Evolutionary conservation across 30 jellyfish, hydroid and myxozoan species (phyloP).

Genomic region (Rhopilema esculentum): DNA sequence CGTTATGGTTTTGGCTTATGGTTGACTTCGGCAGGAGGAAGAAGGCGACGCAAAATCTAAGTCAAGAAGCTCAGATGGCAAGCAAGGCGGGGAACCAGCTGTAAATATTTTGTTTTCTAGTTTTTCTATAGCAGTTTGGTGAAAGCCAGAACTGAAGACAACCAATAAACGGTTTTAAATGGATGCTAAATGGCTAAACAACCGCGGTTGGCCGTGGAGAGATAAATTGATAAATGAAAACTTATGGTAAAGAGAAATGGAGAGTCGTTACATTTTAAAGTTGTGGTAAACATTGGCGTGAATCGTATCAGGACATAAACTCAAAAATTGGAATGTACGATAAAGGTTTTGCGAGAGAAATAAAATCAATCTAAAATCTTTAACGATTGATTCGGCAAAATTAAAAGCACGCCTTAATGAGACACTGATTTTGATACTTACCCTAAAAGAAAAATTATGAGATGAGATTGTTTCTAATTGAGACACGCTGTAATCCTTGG

Average conservation of each 20-base stretch:
- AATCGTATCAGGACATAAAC: too few relatives aligned
- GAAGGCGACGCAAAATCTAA: slow-evolving; percentile 74
- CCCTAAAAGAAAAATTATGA: too few relatives aligned
- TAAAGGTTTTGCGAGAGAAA: too few relatives aligned
- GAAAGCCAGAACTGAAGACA: not conserved
- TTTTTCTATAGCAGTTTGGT: slow-evolving; percentile 2
- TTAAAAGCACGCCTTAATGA: too few relatives aligned
- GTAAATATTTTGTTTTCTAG: slow-evolving; percentile 56
- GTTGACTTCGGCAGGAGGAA: slow-evolving; percentile 36
- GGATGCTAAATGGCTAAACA: not conserved
- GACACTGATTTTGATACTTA: too few relatives aligned
- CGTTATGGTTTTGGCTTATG: not conserved
- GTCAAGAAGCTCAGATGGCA: slow-evolving; percentile 67
- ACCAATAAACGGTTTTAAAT: not conserved
- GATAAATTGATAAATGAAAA: not conserved
- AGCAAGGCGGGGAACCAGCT: slow-evolving; percentile 81
- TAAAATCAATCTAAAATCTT: too few relatives aligned
- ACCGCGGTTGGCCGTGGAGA: not conserved
- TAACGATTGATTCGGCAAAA: too few relatives aligned
- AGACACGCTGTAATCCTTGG: too few relatives aligned
- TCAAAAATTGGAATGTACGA: too few relatives aligned
- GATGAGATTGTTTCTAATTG: too few relatives aligned
- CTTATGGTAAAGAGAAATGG: not conserved
- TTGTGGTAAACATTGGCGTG: not conserved
- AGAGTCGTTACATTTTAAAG: not conserved